Percentiles rank a stretch among this genome's conserved stretches.
These are phyloP conservation scores for Helicoverpa zea DNA, from an alignment of 1,140 invertebrate species.

Conservation along the genomic window DNA sequence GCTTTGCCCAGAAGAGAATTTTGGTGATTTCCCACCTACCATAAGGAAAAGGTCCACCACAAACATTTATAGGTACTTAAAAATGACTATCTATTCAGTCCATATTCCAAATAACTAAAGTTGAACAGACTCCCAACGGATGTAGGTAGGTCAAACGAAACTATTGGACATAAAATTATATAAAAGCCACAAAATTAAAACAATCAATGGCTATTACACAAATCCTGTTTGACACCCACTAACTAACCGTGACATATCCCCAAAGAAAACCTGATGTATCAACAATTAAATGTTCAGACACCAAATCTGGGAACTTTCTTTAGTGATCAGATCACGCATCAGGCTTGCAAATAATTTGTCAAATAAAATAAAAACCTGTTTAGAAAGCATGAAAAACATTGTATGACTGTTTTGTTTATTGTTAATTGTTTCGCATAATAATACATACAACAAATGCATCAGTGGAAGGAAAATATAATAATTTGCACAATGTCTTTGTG, in stretches of 20 bases:
- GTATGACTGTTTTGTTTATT: not conserved
- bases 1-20: too few species aligned
- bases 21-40: too few species aligned
- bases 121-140: too few species aligned
- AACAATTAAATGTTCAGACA: conserved; percentile 13
- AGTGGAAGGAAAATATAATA: conserved; percentile 10
- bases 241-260: not conserved
- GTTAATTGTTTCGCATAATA: not conserved
- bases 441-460: not conserved
- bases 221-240: conserved; percentile 15
- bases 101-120: too few species aligned
- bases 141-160: too few species aligned
- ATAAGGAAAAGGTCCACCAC: too few species aligned
- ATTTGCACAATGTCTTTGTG: conserved; percentile 8
- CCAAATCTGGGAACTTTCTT: conserved; percentile 18
- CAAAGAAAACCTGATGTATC: conserved; percentile 8
- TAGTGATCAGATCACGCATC: not conserved
- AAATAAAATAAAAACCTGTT: conserved; percentile 1
- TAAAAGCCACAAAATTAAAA: not conserved
- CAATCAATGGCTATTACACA: not conserved
- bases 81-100: too few species aligned
- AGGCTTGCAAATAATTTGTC: not conserved
- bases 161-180: too few species aligned
- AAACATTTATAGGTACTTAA: too few species aligned
- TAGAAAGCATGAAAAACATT: conserved; percentile 11